phyloP scores from a whole-genome alignment of 2,113 vertebrate genomes.

The Nanorana parkeri region DNA sequence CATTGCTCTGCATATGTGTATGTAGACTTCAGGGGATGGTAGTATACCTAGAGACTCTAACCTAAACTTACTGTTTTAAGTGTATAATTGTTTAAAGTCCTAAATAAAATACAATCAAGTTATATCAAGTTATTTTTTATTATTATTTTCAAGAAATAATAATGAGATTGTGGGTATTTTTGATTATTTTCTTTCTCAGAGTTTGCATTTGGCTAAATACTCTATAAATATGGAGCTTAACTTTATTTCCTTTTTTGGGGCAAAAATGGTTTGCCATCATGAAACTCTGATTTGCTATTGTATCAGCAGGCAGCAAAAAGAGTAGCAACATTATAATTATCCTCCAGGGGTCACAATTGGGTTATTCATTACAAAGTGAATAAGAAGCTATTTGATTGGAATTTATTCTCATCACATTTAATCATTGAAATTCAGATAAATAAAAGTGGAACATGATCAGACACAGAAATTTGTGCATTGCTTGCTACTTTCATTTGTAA shows the following conservation, averaged over 20 bases:
- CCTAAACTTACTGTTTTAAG: no score
- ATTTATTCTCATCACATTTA: conserved; percentile 72
- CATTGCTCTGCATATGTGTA: no score
- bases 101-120: no score
- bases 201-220: no score
- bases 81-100: no score
- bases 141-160: not conserved
- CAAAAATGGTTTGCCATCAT: not conserved
- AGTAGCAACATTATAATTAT: conserved; percentile 62
- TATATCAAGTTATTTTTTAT: not conserved
- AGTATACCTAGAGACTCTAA: no score
- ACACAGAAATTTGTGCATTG: conserved; percentile 70
- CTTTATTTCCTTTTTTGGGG: no score
- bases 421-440: conserved; percentile 77
- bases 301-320: not conserved
- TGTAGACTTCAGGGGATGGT: no score
- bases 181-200: no score
- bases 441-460: conserved; percentile 75
- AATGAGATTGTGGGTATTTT: not conserved
- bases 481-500: conserved; percentile 73
- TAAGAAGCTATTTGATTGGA: conserved; percentile 64
- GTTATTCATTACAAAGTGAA: conserved; percentile 67
- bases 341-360: conserved; percentile 82
- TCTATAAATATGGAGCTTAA: no score
- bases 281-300: not conserved